phyloP scores from a whole-genome alignment of 1,140 invertebrate species.

The Littorina saxatilis region DNA sequence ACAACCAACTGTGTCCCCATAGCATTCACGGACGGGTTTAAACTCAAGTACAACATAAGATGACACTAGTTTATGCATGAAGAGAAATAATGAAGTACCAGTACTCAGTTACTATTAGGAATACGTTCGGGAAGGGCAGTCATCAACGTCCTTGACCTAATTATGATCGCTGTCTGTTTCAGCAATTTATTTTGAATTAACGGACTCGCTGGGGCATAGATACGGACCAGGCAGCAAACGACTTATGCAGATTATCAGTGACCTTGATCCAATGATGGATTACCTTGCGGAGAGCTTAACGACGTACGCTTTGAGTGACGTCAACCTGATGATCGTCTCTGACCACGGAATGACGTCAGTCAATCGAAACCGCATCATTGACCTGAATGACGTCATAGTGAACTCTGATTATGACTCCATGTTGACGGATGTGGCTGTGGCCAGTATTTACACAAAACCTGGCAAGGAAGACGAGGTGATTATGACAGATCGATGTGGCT shows the following conservation, averaged over 20 bases:
- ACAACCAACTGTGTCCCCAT: no score
- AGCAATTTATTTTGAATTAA: slow-evolving; percentile 64
- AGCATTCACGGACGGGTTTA: no score
- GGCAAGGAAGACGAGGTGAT: slow-evolving; percentile 57
- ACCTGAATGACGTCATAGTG: slow-evolving; percentile 65
- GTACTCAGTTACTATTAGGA: no score
- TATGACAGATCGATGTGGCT: neutral
- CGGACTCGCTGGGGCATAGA: slow-evolving; percentile 64
- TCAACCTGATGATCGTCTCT: slow-evolving; percentile 76
- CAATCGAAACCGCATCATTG: slow-evolving; percentile 57
- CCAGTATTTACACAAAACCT: slow-evolving; percentile 66
- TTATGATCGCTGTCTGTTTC: no score
- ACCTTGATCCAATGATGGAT: slow-evolving; percentile 63
- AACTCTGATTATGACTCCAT: slow-evolving; percentile 60
- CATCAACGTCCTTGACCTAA: no score
- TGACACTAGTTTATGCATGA: no score
- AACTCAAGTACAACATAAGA: no score
- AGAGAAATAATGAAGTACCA: no score
- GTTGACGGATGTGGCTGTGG: slow-evolving; percentile 64
- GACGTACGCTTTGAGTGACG: slow-evolving; percentile 30
- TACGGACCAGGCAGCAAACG: slow-evolving; percentile 57
- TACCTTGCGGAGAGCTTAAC: slow-evolving; percentile 55
- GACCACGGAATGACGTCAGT: slow-evolving; percentile 77
- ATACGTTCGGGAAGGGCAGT: no score
- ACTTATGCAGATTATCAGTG: slow-evolving; percentile 46